A percentile compares a stretch with the other conserved stretches of the same genome.
phyloP scores from a whole-genome alignment of 2,888 invertebrate genomes.

The Sericinus montela region DNA sequence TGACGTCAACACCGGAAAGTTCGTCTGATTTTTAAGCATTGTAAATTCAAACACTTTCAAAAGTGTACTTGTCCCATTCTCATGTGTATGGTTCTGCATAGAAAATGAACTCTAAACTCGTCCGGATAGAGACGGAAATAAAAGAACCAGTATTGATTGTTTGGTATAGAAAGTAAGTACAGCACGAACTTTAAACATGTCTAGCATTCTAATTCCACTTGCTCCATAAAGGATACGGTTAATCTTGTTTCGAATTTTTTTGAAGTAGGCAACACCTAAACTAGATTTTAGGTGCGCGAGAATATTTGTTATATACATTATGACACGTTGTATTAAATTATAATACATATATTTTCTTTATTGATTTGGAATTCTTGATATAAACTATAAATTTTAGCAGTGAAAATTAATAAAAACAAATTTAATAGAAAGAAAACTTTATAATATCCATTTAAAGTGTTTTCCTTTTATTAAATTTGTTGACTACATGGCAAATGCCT shows the following conservation, averaged over 20 bases:
- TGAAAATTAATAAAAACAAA: too few relatives aligned
- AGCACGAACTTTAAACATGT: conserved; percentile 26
- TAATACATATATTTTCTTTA: too few relatives aligned
- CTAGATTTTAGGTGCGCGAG: too few relatives aligned
- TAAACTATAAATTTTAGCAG: too few relatives aligned
- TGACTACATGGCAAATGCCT: too few relatives aligned
- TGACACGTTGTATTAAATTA: too few relatives aligned
- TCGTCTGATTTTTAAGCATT: conserved; percentile 17
- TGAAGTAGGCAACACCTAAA: too few relatives aligned
- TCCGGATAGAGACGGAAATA: conserved; percentile 12
- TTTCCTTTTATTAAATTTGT: too few relatives aligned
- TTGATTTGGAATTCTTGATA: too few relatives aligned
- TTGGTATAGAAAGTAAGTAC: conserved; percentile 34
- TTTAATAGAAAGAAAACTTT: too few relatives aligned
- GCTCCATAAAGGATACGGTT: conserved; percentile 10
- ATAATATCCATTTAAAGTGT: too few relatives aligned
- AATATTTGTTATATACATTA: too few relatives aligned
- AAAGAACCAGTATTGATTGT: conserved; percentile 21
- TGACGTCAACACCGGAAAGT: conserved; percentile 9
- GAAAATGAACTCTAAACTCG: conserved; percentile 6
- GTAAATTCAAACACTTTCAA: conserved; percentile 17
- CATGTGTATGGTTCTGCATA: neutral
- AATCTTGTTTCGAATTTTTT: neutral
- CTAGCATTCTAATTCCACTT: conserved; percentile 27
- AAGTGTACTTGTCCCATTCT: conserved; percentile 11